Evolutionary conservation across 2,113 vertebrate genomes (phyloP), one percentile per base, ranked within the genome.

Genomic region (Xenus cinereus): DNA sequence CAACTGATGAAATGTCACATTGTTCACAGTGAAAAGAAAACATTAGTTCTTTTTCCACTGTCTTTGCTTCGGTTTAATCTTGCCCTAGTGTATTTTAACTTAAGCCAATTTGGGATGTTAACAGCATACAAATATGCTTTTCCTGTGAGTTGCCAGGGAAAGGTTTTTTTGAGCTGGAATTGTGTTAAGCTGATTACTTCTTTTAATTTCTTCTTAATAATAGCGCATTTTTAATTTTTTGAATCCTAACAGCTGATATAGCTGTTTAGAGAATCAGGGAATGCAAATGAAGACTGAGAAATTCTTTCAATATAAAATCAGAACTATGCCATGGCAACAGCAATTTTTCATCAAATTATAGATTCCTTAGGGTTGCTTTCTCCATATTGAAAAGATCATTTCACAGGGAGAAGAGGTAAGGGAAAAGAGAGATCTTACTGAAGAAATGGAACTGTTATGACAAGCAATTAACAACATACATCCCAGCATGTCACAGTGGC

Each of bases 381-480:
- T 98, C 89, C 97, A 98, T 98, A 97, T 97, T 97, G 97, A 98
- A 95, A 98, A 96, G 94, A 97, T 90, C 73, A 85, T 96, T 97
- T 98, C 94, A 97, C 77, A 93, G 93, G 97, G 96, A 98, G 97
- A 97, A 96, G 56, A 83, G 57, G 53, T 74, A 78, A 79, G 69
- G 46, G 67, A 93, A 92, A 93, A 78, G 66, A 84, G 69, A 93
- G 80, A 92, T 96, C 80, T 84, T 63, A 68, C 56, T 87, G 76
- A 57, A 90, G 73, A 80, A 74, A 53, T 5, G 60, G 76, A 97
- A 93, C 93, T 92, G 75, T 80, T 90, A 81, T 79, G 89, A 93
- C 24, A 45, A 90, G 80, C 80, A 84, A 93, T 95, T 94, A 95
- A 93, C 95, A 98, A 95, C 96, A 77, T 87, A 90, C 78, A 97